Evolutionary conservation across 2,113 vertebrate genomes (phyloP).

Genomic region (Himantopus leucocephalus): DNA sequence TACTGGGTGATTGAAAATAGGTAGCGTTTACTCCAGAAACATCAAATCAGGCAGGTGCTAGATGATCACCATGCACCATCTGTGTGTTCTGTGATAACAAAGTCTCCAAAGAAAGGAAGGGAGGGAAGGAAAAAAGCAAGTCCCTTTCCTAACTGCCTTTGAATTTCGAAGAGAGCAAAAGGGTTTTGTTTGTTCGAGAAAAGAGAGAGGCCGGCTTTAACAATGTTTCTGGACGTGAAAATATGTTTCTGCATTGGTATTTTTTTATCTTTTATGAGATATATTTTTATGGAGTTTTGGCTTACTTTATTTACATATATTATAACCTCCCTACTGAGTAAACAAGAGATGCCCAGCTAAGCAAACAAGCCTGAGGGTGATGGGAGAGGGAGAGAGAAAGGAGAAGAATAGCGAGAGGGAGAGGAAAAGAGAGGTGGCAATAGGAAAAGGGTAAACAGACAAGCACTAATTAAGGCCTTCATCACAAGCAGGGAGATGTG

Average conservation of each 20-base stretch:
- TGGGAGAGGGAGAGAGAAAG: conserved; percentile 53
- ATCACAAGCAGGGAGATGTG: conserved; percentile 87
- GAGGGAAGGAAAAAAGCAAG: not conserved
- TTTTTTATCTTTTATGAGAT: not conserved
- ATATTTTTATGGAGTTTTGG: conserved; percentile 18
- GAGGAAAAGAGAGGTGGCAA: conserved; percentile 71
- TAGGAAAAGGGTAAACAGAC: conserved; percentile 71
- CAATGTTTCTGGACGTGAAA: not conserved
- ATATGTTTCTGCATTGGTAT: conserved; percentile 1
- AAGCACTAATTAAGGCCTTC: conserved; percentile 92
- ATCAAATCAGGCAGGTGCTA: not conserved
- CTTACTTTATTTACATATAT: conserved; percentile 51
- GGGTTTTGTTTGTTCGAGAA: not conserved
- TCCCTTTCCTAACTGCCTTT: not conserved
- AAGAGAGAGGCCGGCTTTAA: not conserved
- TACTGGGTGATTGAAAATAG: not conserved
- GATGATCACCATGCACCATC: not conserved
- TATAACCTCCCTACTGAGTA: conserved; percentile 48
- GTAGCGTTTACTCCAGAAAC: not conserved
- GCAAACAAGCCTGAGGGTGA: conserved; percentile 60
- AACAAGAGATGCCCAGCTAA: conserved; percentile 61
- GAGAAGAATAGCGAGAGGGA: conserved; percentile 51
- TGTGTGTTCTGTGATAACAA: not conserved
- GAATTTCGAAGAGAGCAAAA: not conserved
- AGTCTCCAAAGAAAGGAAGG: not conserved